Percentiles rank a stretch among this genome's conserved stretches.
phyloP scores from a whole-genome alignment of 2,888 invertebrate genomes.

The Thymelicus lineola region DNA sequence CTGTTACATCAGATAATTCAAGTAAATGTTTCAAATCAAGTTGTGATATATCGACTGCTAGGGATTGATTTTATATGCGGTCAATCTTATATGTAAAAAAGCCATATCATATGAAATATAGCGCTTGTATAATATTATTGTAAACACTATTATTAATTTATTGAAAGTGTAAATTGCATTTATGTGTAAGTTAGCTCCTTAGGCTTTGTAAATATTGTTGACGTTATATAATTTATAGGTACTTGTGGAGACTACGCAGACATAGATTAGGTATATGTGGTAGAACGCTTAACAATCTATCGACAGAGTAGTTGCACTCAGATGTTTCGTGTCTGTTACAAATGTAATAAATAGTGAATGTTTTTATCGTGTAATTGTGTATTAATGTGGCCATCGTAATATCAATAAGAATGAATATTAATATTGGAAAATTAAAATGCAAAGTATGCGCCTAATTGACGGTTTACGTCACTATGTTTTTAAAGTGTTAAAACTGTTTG shows the following conservation, averaged over 20 bases:
- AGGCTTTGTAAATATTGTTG: slow-evolving; percentile 86
- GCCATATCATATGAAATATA: slow-evolving; percentile 82
- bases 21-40: slow-evolving; percentile 43
- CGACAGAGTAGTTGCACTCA: slow-evolving; percentile 76
- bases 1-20: slow-evolving; percentile 20
- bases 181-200: slow-evolving; percentile 80
- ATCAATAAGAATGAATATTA: slow-evolving; percentile 43
- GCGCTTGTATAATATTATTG: slow-evolving; percentile 83
- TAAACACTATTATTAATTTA: slow-evolving; percentile 82
- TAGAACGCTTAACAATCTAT: slow-evolving; percentile 72
- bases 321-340: slow-evolving; percentile 68
- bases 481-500: slow-evolving; percentile 42
- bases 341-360: slow-evolving; percentile 73
- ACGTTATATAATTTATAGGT: slow-evolving; percentile 85
- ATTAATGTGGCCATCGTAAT: slow-evolving; percentile 68
- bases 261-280: slow-evolving; percentile 69
- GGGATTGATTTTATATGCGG: slow-evolving; percentile 66
- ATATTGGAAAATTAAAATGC: slow-evolving; percentile 41
- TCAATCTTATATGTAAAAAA: slow-evolving; percentile 73
- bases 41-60: slow-evolving; percentile 70
- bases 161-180: slow-evolving; percentile 83
- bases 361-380: slow-evolving; percentile 77
- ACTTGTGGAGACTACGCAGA: slow-evolving; percentile 68
- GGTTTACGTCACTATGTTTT: slow-evolving; percentile 43
- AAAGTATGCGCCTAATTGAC: slow-evolving; percentile 34